These are phyloP conservation scores for Formica selysi DNA, from an alignment of 1,140 invertebrate species.

Conservation along the genomic window DNA sequence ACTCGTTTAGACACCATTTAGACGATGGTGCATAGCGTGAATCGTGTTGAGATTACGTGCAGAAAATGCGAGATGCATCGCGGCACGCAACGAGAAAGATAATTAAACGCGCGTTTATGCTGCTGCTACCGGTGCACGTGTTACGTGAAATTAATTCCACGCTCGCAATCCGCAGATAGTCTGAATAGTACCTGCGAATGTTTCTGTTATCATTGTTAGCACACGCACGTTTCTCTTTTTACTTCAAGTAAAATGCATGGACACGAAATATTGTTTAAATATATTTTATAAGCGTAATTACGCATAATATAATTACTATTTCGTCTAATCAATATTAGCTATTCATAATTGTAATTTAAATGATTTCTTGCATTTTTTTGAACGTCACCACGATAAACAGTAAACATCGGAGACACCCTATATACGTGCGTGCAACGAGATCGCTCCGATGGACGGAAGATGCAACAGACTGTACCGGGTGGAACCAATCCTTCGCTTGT, in stretches of 20 bases:
- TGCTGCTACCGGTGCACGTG: slow-evolving; percentile 54
- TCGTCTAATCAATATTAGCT: neutral
- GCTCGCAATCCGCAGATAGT: slow-evolving; percentile 44
- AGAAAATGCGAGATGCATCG: slow-evolving; percentile 50
- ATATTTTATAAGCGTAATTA: neutral
- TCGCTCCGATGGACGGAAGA: slow-evolving; percentile 69
- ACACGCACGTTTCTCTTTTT: neutral
- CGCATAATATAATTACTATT: neutral
- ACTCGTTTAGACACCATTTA: slow-evolving; percentile 54
- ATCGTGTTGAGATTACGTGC: slow-evolving; percentile 33
- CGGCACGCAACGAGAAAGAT: slow-evolving; percentile 62
- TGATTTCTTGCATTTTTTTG: slow-evolving; percentile 16
- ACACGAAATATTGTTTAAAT: too few species aligned
- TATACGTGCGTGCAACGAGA: slow-evolving; percentile 77
- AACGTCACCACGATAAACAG: slow-evolving; percentile 4
- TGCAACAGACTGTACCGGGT: slow-evolving; percentile 63
- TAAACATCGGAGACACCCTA: slow-evolving; percentile 7
- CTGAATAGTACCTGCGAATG: slow-evolving; percentile 2
- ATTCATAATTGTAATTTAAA: neutral
- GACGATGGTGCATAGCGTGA: slow-evolving; percentile 36
- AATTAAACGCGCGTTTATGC: slow-evolving; percentile 67
- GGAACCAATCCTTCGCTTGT: slow-evolving; percentile 73
- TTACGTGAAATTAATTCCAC: slow-evolving; percentile 38
- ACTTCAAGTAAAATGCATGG: neutral
- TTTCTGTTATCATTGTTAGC: slow-evolving; percentile 39